Percentiles rank a stretch among this genome's conserved stretches.
Evolutionary conservation across 2,888 invertebrate genomes (phyloP).

Genomic region (Ennomos erosarius): DNA sequence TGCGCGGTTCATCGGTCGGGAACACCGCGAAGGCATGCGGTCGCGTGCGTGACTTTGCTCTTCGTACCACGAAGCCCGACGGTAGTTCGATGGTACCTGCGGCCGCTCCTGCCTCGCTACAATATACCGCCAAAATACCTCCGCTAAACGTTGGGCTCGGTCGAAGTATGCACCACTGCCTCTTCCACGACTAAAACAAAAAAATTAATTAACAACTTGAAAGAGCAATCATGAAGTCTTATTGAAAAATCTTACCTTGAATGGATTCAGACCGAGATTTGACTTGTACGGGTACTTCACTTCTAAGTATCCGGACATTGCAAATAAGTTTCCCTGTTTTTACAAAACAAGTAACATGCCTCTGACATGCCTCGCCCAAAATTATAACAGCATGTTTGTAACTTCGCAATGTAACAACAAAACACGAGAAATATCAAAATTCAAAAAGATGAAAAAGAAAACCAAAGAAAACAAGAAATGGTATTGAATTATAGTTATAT

Average conservation of each 20-base stretch:
- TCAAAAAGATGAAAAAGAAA: no score
- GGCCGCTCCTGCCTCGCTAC: slow-evolving; percentile 77
- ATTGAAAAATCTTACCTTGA: slow-evolving; percentile 81
- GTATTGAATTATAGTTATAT: no score
- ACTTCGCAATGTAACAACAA: no score
- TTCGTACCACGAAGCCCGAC: slow-evolving; percentile 84
- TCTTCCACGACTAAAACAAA: slow-evolving; percentile 86
- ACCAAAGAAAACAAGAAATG: no score
- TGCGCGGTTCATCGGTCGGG: slow-evolving; percentile 81
- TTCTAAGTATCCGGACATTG: slow-evolving; percentile 86
- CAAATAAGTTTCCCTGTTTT: slow-evolving; percentile 31
- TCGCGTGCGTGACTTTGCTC: slow-evolving; percentile 88
- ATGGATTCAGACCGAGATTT: slow-evolving; percentile 86
- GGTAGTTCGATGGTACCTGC: slow-evolving; percentile 84
- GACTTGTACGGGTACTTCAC: slow-evolving; percentile 87
- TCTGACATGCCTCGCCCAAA: slow-evolving; percentile 33
- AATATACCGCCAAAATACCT: slow-evolving; percentile 84
- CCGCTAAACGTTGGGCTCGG: slow-evolving; percentile 83
- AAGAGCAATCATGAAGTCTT: background rate
- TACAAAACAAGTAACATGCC: slow-evolving; percentile 32
- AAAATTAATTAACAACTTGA: slow-evolving; percentile 7
- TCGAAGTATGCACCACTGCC: slow-evolving; percentile 87
- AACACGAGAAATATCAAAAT: no score
- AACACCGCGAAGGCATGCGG: slow-evolving; percentile 89
- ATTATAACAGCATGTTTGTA: slow-evolving; percentile 50